These are phyloP conservation scores for Bujurquina vittata DNA, from an alignment of 2,113 vertebrate species.

Conservation along the genomic window DNA sequence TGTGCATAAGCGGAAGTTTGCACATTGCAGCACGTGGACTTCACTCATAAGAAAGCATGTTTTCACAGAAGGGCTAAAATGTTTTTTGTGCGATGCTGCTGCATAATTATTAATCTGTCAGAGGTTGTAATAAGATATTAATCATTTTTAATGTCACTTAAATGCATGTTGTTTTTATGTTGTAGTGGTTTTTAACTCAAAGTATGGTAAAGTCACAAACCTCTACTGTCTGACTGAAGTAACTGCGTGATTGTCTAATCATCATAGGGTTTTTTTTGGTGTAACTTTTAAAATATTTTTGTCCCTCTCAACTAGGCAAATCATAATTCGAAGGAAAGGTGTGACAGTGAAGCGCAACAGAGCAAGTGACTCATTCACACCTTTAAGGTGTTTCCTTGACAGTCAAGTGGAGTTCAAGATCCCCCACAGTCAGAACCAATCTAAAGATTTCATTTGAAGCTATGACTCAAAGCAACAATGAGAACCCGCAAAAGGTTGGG, in stretches of 20 bases:
- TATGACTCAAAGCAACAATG: constrained; percentile 90
- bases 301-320: background rate
- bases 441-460: constrained; percentile 7
- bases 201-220: background rate
- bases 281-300: background rate
- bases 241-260: background rate
- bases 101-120: background rate
- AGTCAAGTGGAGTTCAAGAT: background rate
- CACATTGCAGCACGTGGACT: background rate
- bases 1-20: constrained; percentile 29
- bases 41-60: background rate
- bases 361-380: background rate
- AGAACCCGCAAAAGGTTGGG: constrained; percentile 79
- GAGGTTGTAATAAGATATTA: background rate
- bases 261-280: background rate
- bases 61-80: background rate
- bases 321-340: constrained; percentile 15
- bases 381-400: background rate
- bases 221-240: background rate
- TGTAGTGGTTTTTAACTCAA: background rate
- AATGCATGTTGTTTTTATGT: background rate
- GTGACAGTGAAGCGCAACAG: background rate
- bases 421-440: background rate
- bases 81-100: background rate
- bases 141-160: background rate